Evolutionary conservation across 2,113 vertebrate species (phyloP), one percentile per base, ranked within the genome.

Genomic region (Gavia stellata): DNA sequence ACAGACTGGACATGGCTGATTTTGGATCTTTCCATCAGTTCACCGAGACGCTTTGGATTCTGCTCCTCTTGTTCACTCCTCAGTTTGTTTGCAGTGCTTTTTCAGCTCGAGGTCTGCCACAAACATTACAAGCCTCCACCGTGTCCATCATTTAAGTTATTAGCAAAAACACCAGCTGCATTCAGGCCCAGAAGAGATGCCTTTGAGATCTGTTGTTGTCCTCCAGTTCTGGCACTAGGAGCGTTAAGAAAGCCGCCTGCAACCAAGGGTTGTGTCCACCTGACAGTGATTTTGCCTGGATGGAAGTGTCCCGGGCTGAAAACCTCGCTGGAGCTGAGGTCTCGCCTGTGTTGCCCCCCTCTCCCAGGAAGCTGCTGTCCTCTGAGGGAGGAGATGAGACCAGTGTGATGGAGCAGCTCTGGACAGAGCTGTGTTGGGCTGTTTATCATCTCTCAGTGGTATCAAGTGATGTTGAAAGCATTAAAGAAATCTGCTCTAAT

Each of bases 81-180:
- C 14, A 2, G 42, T 42, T 49, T 4, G 31, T 36, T 34, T 31
- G 38, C 45, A n/a, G 72, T 1, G 2, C n/a, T 49, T 49, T 49
- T 21, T 24, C 33, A 19, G 29, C 38, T 31, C 4, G 3, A 33
- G n/a, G 7, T 42, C 61, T 53, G 31, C 25, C 25, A 2, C 61
- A 25, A 17, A 12, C 2, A 0, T 21, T 9, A 16, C 6, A 14
- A 61, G 29, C 34, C 31, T 33, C 49, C 9, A 0, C n/a, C 9
- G 21, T 25, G 42, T 18, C 77, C 62, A 2, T 44, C 38, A 1
- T 24, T 62, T 21, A 7, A 29, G 34, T 80, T 42, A 31, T 14
- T 17, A n/a, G 25, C 70, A 40, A 53, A 59, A 20, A 3, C 24
- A 17, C 14, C 24, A 10, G 19, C 44, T 38, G 59, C 8, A 0